Conservation (phyloP, 1,140 invertebrate species). For the Telenomus remus region DNA sequence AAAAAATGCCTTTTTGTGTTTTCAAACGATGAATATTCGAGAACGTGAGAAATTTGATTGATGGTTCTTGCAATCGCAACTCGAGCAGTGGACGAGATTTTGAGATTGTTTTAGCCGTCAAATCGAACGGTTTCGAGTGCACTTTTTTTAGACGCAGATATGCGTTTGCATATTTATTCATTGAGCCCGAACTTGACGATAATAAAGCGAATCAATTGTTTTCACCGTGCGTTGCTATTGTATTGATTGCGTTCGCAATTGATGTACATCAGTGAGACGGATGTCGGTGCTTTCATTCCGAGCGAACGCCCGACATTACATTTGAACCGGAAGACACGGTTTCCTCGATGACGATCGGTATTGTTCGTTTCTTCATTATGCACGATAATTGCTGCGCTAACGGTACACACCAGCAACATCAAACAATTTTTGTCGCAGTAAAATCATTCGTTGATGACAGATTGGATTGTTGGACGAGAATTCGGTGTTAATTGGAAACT, state of each 20-base stretch:
- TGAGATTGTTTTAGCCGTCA: too few relatives aligned
- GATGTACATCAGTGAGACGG: slow-evolving; percentile 44
- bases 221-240: slow-evolving; percentile 26
- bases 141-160: background rate
- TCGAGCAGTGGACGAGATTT: too few relatives aligned
- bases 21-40: background rate
- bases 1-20: background rate
- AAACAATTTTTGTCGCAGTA: slow-evolving; percentile 21
- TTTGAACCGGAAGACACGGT: slow-evolving; percentile 51
- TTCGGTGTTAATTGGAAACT: background rate
- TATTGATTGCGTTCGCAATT: slow-evolving; percentile 42
- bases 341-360: slow-evolving; percentile 58
- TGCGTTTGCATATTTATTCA: background rate
- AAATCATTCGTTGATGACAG: slow-evolving; percentile 15
- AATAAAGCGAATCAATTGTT: slow-evolving; percentile 21
- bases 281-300: slow-evolving; percentile 52
- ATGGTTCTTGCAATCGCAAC: background rate
- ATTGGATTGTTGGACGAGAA: background rate
- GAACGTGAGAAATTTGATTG: slow-evolving; percentile 6
- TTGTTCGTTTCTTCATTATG: slow-evolving; percentile 59
- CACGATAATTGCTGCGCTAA: slow-evolving; percentile 49
- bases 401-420: slow-evolving; percentile 36
- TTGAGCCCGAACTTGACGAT: slow-evolving; percentile 4
- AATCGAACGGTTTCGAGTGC: too few relatives aligned
- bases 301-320: slow-evolving; percentile 50